Conservation (phyloP, 2,797 vertebrate genomes). For the Sebastes minor region DNA sequence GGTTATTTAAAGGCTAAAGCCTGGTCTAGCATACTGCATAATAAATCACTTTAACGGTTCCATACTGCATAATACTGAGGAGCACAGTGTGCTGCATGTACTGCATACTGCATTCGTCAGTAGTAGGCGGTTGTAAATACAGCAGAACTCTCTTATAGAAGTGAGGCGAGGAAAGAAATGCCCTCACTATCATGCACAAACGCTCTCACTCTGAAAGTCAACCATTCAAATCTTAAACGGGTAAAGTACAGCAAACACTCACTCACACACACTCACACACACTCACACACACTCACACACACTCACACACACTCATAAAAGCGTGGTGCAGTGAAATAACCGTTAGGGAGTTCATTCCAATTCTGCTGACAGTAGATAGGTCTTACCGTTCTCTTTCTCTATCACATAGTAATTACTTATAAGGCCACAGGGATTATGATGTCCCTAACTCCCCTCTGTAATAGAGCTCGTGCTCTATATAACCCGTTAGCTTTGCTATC, state of each 20-base stretch:
- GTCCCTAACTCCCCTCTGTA: slow-evolving; percentile 71
- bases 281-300: no score
- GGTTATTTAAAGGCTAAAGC: no score
- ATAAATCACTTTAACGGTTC: no score
- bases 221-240: slow-evolving; percentile 39
- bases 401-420: slow-evolving; percentile 76
- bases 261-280: background rate
- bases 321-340: slow-evolving; percentile 22
- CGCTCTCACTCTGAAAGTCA: slow-evolving; percentile 40
- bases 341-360: slow-evolving; percentile 64
- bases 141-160: background rate
- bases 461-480: slow-evolving; percentile 68
- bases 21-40: no score
- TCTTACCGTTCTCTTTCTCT: slow-evolving; percentile 60
- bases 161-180: background rate
- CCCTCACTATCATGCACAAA: slow-evolving; percentile 11
- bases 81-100: no score
- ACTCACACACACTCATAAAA: slow-evolving; percentile 25
- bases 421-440: slow-evolving; percentile 73
- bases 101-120: no score
- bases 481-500: slow-evolving; percentile 61
- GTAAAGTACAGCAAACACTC: slow-evolving; percentile 8
- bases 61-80: no score
- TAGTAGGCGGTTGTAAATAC: no score
- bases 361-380: slow-evolving; percentile 77